Base-by-base conservation (phyloP, 1,140 invertebrate species). In the Papilio xuthus region DNA sequence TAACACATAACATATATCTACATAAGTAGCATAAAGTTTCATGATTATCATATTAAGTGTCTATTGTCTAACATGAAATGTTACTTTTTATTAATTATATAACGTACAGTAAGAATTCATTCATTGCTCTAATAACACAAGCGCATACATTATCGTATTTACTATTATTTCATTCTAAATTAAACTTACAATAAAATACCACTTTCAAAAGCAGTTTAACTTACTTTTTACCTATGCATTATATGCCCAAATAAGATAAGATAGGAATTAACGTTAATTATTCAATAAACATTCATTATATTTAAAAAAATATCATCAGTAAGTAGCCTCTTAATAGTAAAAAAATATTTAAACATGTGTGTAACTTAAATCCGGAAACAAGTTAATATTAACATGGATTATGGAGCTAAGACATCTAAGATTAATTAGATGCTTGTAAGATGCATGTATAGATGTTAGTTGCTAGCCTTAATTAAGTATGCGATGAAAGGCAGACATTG, bases 11-110 rank as follows among this genome's bases (percentile, higher is more conserved):
- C 56, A 53, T 53, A 18, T 53, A 18, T 53, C 2, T 13, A 18
- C 20, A 60, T 60, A 60, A 60, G 13, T 60, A 26, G 20, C 10
- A 60, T 26, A 60, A 26, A 60, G 26, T 60, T 23, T 60, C 20
- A 60, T 60, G 26, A 60, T 60, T 60, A 60, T 23, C 56, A 60
- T 60, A 60, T 60, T 60, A 60, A 60, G 9, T 28, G 20, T 60
- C 23, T 60, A 60, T 4, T 26, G 13, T 28, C 10, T 60, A 26
- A 10, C 10, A 60, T 28, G 56, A 60, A 60, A 60, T 26, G 20
- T 60, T 26, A 60, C 23, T 23, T 60, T 60, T 23, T 47, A 13
- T 60, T 26, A 60, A 60, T 60, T 60, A 60, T 26, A 60, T 23
- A 60, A 60, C 56, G 56, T 26, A 26, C 56, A 26, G 23, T 13